Percentiles rank a stretch among this genome's conserved stretches.
These are phyloP conservation scores for Aradus depressus DNA, from an alignment of 2,888 invertebrate species.

Conservation along the genomic window DNA sequence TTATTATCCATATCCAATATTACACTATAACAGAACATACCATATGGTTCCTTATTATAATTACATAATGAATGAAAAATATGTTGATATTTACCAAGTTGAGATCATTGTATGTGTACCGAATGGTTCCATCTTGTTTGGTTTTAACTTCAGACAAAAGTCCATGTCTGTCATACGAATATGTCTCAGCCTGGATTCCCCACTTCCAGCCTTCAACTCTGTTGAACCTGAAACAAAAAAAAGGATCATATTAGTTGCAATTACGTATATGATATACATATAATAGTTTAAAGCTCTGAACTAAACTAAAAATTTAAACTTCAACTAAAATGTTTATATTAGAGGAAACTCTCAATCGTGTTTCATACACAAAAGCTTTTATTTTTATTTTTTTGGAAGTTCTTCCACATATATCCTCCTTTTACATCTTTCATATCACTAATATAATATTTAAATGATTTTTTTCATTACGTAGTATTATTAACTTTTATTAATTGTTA, in stretches of 20 bases:
- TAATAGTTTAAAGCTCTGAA: background rate
- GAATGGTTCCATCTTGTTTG: slow-evolving; percentile 73
- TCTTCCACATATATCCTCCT: too few relatives aligned
- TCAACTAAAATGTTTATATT: too few relatives aligned
- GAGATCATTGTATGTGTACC: slow-evolving; percentile 70
- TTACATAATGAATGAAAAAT: background rate
- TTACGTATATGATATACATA: background rate
- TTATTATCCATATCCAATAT: background rate
- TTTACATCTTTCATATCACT: too few relatives aligned
- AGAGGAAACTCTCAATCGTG: too few relatives aligned
- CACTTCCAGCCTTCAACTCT: slow-evolving; percentile 85
- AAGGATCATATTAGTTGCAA: background rate
- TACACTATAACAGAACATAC: background rate
- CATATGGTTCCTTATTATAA: background rate
- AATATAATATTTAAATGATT: too few relatives aligned
- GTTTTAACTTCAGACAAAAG: slow-evolving; percentile 79
- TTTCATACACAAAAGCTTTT: too few relatives aligned
- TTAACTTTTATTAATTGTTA: too few relatives aligned
- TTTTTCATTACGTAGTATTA: too few relatives aligned
- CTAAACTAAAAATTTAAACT: too few relatives aligned
- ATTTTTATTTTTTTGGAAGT: too few relatives aligned
- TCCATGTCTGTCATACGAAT: slow-evolving; percentile 79
- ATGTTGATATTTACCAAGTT: slow-evolving; percentile 46
- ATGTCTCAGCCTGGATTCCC: slow-evolving; percentile 72
- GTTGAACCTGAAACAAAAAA: slow-evolving; percentile 47